Evolutionary conservation across 2,888 invertebrate genomes (phyloP), one percentile per base, ranked within the genome.

Genomic region (Mythimna pallens): DNA sequence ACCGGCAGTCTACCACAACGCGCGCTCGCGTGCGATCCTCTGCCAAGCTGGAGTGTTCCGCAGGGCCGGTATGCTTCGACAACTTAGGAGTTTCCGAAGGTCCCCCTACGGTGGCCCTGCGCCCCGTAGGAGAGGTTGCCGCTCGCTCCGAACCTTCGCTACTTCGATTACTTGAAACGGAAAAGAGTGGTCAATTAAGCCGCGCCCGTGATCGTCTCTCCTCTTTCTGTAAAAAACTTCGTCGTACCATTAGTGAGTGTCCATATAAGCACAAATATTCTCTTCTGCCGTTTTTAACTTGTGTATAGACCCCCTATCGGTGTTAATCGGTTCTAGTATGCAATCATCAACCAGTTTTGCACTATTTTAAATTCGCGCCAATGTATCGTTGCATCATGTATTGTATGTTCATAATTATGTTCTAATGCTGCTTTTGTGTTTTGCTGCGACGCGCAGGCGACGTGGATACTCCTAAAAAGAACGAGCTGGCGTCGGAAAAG

Each of bases 401-500:
- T 89, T 89, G 85, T 89, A 78, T 89, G 81, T 88, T 86, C 81
- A 85, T n/a, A n/a, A n/a, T n/a, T n/a, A 94, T 95, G 93, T 95
- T 95, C 94, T 96, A 96, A 96, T 95, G 92, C 90, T 94, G 94
- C 94, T 96, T 96, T 96, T 96, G 95, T 96, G 93, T 96, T 95
- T 94, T 94, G 92, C 93, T 89, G 93, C 92, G 91, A 92, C 91
- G 87, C 88, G 90, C 96, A 96, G 95, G 96, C 94, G 93, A 96
- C 94, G 95, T 96, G 96, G 94, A 96, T 89, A 93, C 96, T 89
- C 93, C 95, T 94, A 95, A 96, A 96, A 95, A 94, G 93, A 88
- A 90, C 92, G 96, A 96, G 92, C 93, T 93, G 93, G 93, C 94
- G 92, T 90, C 95, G 89, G 96, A 96, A 89, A 96, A 96, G 95